These are phyloP conservation scores for Chrysogorgia sp. DNA, from an alignment of 92 coral and sea anemone species.

Conservation along the genomic window DNA sequence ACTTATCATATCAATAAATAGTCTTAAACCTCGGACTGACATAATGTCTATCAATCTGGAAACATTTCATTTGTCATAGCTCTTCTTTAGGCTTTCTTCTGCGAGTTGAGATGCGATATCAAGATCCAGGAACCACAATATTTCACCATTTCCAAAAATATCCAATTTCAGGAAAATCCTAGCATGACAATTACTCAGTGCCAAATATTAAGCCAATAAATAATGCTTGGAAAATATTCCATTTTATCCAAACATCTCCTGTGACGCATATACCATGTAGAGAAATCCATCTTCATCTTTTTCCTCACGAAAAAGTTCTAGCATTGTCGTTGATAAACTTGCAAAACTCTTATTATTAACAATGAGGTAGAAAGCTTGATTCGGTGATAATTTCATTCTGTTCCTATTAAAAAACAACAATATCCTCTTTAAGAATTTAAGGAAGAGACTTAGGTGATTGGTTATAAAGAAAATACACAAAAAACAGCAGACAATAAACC, in stretches of 20 bases:
- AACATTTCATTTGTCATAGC: too few relatives aligned
- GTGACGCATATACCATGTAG: slow-evolving; percentile 99
- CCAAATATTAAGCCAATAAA: neutral
- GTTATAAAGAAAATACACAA: too few relatives aligned
- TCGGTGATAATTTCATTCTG: slow-evolving; percentile 93
- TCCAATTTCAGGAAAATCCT: too few relatives aligned
- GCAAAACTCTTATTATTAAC: slow-evolving; percentile 99
- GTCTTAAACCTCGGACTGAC: too few relatives aligned
- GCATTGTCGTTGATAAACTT: slow-evolving; percentile 98
- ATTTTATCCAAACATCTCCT: slow-evolving; percentile 91
- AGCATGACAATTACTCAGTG: neutral
- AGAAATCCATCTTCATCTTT: slow-evolving; percentile 99
- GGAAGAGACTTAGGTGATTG: too few relatives aligned
- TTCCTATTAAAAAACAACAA: slow-evolving; percentile 63
- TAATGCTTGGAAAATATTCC: neutral
- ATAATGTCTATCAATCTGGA: too few relatives aligned
- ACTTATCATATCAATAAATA: too few relatives aligned
- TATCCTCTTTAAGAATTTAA: neutral
- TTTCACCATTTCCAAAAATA: neutral
- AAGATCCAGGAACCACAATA: too few relatives aligned
- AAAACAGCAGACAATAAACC: too few relatives aligned
- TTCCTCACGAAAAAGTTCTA: slow-evolving; percentile 94
- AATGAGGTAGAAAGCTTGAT: slow-evolving; percentile 98
- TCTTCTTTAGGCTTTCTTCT: too few relatives aligned
- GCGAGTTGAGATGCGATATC: too few relatives aligned